phyloP scores from a whole-genome alignment of 1,140 invertebrate species.

The Diachasmimorpha longicaudata region DNA sequence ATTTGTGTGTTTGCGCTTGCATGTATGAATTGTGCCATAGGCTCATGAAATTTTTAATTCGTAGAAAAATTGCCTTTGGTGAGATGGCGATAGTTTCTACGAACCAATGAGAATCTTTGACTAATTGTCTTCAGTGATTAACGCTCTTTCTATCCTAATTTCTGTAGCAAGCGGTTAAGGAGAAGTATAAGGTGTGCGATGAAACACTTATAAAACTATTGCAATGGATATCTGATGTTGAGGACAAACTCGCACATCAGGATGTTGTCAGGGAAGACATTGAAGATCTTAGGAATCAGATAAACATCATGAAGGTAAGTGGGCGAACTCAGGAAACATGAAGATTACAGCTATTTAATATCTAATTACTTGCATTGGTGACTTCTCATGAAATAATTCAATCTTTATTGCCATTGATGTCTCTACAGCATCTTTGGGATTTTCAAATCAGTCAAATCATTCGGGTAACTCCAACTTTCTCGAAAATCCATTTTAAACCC shows the following conservation, averaged over 20 bases:
- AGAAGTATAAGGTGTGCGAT: conserved; percentile 90
- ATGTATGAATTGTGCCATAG: conserved; percentile 59
- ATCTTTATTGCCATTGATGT: no score
- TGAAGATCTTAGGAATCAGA: conserved; percentile 87
- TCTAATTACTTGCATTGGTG: no score
- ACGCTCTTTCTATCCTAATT: conserved; percentile 20
- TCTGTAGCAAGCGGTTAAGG: conserved; percentile 88
- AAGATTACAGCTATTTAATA: no score
- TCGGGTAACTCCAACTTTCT: no score
- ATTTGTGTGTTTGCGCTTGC: conserved; percentile 60
- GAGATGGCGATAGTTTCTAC: conserved; percentile 43
- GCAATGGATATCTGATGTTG: conserved; percentile 86
- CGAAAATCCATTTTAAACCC: no score
- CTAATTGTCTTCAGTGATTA: conserved; percentile 6
- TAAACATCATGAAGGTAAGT: conserved; percentile 82
- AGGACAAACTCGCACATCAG: conserved; percentile 86
- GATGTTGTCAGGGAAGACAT: conserved; percentile 87
- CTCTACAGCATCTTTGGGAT: no score
- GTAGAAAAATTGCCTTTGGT: conserved; percentile 45
- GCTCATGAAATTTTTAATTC: conserved; percentile 37
- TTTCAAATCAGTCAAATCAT: no score
- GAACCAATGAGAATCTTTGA: conserved; percentile 15
- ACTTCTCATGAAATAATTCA: no score
- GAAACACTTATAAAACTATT: conserved; percentile 83
- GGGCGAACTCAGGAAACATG: background rate